Conservation (phyloP, 2,888 invertebrate species). For the Cacoxenus indagator region DNA sequence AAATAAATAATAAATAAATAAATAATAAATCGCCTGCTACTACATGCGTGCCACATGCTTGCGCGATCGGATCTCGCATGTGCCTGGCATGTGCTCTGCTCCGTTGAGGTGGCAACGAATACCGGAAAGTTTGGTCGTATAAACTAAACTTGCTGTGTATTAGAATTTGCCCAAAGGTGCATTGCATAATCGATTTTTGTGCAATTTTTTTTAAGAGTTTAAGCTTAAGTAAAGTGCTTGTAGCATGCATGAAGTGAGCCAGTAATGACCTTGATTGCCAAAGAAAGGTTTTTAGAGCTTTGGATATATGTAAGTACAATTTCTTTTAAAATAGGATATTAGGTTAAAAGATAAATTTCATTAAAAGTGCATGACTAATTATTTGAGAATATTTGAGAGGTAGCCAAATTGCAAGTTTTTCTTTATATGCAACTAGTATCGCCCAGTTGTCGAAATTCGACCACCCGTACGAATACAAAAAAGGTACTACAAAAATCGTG, state of each 20-base stretch:
- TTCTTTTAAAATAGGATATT: too few species aligned
- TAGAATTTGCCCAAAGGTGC: not conserved
- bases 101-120: constrained; percentile 25
- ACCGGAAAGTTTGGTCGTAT: constrained; percentile 43
- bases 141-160: not conserved
- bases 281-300: too few species aligned
- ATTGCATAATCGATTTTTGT: constrained; percentile 5
- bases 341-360: too few species aligned
- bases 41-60: constrained; percentile 9
- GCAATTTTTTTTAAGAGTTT: not conserved
- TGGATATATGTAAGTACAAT: too few species aligned
- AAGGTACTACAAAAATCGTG: too few species aligned
- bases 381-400: too few species aligned
- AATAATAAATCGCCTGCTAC: not conserved
- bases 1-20: not conserved
- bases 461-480: too few species aligned
- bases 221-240: not conserved
- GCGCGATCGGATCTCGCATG: too few species aligned
- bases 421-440: too few species aligned
- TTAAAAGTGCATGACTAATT: too few species aligned
- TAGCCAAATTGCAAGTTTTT: too few species aligned
- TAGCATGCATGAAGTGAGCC: not conserved
- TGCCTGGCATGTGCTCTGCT: constrained; percentile 13
- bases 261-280: not conserved
- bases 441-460: too few species aligned